Conservation (phyloP, 2,888 invertebrate genomes). For the Gisinianus flammeolus region DNA sequence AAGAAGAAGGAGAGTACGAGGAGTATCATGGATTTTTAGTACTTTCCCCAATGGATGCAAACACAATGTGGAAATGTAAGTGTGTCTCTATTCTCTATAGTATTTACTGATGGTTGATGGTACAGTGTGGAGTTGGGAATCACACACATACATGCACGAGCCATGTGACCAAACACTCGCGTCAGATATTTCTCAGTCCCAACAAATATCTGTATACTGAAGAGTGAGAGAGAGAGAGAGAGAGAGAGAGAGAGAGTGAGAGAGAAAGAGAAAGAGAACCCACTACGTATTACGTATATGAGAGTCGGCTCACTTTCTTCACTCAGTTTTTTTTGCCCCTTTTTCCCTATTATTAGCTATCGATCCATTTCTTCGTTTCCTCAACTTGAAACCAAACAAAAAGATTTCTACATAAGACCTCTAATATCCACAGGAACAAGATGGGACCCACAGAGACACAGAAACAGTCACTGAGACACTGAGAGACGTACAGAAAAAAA, state of each 20-base stretch:
- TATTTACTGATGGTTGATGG: background rate
- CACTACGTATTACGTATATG: background rate
- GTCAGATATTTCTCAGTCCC: no score
- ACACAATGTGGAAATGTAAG: background rate
- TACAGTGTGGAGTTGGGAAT: background rate
- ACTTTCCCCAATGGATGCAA: background rate
- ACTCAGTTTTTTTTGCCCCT: background rate
- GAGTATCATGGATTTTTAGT: background rate
- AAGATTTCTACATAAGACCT: background rate
- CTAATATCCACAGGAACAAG: background rate
- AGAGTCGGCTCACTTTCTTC: constrained; percentile 5
- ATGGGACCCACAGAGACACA: background rate
- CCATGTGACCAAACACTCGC: no score
- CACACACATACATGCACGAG: no score
- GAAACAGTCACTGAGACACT: background rate
- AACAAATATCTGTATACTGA: no score
- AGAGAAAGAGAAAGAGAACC: no score
- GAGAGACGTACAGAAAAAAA: background rate
- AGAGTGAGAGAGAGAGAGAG: background rate
- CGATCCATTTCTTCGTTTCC: background rate
- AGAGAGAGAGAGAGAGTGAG: no score
- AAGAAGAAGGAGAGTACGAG: background rate
- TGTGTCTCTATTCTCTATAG: background rate
- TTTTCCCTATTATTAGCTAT: constrained; percentile 18
- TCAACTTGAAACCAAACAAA: background rate